Evolutionary conservation across 2,113 vertebrate species (phyloP), one percentile per base, ranked within the genome.

Genomic region (Sebastes schlegelii): DNA sequence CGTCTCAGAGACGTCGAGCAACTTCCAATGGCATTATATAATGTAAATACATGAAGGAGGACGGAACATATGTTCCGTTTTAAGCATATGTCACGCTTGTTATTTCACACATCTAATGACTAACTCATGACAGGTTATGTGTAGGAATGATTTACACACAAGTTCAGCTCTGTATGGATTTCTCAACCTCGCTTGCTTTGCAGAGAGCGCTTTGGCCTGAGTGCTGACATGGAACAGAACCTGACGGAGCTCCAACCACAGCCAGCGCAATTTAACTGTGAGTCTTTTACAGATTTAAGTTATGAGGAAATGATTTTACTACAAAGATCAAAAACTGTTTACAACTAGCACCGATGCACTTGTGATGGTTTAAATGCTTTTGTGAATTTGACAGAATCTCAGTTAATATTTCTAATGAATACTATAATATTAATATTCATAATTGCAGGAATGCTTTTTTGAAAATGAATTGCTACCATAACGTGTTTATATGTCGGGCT

Each of bases 181-280:
- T 87, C 74, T 89, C 71, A 88, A 80, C 58, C 74, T 84, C 46
- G 83, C 63, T 58, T 90, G 67, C 88, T 74, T 91, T 93, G 34
- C 89, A 98, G 97, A 72, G 77, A 95, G 86, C 96, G 96, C 92
- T 96, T 97, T 83, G 94, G 90, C 23, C 91, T 97, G 61, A 96
- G 96, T 72, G 91, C 94, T 1, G 90, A 97, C 78, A 93, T 96
- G 93, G 95, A 97, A 23, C 97, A 95, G 76, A 96, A 92, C 81
- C 92, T 96, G 91, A 96, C 92, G 77, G 94, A 57, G 3, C 88
- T 89, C 80, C 93, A 92, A 69, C 91, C 80, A 55, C 88, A 84
- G 82, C 88, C 91, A 51, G 69, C 84, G 16, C 88, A 89, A 19
- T 89, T 91, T 55, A 90, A 93, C 82, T 63, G 95, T 95, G 83